phyloP scores from a whole-genome alignment of 1,140 invertebrate species.

The Orchesella cincta region DNA sequence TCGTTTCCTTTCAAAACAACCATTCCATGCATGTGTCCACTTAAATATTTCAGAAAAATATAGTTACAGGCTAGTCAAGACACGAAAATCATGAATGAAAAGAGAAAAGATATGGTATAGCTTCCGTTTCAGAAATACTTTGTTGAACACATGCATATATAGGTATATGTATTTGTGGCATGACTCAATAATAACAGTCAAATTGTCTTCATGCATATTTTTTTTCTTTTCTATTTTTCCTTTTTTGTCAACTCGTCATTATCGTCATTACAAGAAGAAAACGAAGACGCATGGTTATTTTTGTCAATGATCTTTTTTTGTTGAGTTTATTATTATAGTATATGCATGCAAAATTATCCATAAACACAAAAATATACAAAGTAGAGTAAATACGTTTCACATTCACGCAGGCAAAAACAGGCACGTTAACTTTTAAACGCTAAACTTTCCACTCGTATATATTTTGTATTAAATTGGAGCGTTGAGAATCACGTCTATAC shows the following conservation, averaged over 20 bases:
- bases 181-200: background rate
- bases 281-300: background rate
- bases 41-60: too few relatives aligned
- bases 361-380: too few relatives aligned
- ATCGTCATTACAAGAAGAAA: background rate
- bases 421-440: background rate
- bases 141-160: background rate
- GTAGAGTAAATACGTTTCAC: too few relatives aligned
- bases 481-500: too few relatives aligned
- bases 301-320: background rate
- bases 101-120: too few relatives aligned
- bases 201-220: background rate
- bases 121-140: background rate
- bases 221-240: background rate
- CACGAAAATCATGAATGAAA: background rate
- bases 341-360: conserved; percentile 9
- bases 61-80: background rate
- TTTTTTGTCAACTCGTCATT: background rate
- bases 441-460: too few relatives aligned
- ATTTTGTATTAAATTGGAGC: too few relatives aligned
- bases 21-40: too few relatives aligned
- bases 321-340: background rate
- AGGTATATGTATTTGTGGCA: too few relatives aligned
- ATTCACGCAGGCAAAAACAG: background rate
- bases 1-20: too few relatives aligned